Evolutionary conservation across 2,113 vertebrate genomes (phyloP).

Genomic region (Morone chrysops): DNA sequence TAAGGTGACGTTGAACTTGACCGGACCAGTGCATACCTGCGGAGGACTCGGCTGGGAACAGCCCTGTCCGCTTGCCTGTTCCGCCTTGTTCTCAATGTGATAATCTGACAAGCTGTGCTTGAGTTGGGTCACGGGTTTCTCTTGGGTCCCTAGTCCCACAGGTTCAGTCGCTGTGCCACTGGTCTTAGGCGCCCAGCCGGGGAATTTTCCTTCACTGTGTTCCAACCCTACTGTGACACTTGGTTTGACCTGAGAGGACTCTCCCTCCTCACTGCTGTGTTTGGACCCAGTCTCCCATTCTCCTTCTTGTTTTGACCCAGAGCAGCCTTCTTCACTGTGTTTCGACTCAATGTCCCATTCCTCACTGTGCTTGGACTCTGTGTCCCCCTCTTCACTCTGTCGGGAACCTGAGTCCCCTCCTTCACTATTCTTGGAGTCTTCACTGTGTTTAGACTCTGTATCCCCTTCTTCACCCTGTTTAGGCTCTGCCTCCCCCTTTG

Average conservation of each 20-base stretch:
- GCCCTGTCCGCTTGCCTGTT: constrained; percentile 64
- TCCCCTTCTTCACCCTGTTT: constrained; percentile 65
- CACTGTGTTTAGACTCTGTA: constrained; percentile 77
- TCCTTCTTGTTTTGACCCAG: constrained; percentile 68
- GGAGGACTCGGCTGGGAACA: constrained; percentile 78
- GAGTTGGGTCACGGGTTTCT: constrained; percentile 65
- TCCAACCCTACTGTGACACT: constrained; percentile 21
- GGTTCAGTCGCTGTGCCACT: constrained; percentile 26
- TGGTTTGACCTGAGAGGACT: constrained; percentile 59
- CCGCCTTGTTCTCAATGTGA: constrained; percentile 72
- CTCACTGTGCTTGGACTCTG: constrained; percentile 82
- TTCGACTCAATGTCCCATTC: constrained; percentile 80
- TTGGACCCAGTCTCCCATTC: constrained; percentile 75
- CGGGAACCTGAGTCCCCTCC: constrained; percentile 77
- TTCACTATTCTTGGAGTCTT: constrained; percentile 80
- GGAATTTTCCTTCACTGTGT: constrained; percentile 65
- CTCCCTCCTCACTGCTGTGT: constrained; percentile 75
- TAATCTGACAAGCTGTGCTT: constrained; percentile 74
- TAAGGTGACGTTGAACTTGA: constrained; percentile 91
- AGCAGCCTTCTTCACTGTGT: constrained; percentile 80
- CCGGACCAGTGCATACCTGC: constrained; percentile 44
- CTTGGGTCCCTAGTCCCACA: constrained; percentile 36
- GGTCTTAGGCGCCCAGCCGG: constrained; percentile 47
- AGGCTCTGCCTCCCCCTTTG: constrained; percentile 61
- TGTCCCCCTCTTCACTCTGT: constrained; percentile 80